These are phyloP conservation scores for Chanos chanos DNA, from an alignment of 2,797 vertebrate genomes.

Conservation along the genomic window DNA sequence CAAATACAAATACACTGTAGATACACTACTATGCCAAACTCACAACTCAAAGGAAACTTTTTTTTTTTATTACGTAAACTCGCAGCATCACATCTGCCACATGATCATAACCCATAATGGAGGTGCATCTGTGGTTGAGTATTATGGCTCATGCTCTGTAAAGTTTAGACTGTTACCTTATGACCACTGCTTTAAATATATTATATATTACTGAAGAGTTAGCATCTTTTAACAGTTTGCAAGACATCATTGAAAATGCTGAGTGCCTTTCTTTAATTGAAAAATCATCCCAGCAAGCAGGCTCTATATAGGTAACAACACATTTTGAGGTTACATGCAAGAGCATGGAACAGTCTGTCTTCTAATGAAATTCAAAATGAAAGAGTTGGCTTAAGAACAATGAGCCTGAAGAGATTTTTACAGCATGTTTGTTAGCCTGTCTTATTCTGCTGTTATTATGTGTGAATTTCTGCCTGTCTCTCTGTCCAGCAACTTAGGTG, in stretches of 20 bases:
- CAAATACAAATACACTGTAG: conserved; percentile 20
- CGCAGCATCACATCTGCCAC: conserved; percentile 48
- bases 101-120: conserved; percentile 48
- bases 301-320: conserved; percentile 39
- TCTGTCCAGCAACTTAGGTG: conserved; percentile 68
- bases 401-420: conserved; percentile 68
- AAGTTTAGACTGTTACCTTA: conserved; percentile 80
- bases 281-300: conserved; percentile 55
- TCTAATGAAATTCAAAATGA: conserved; percentile 41
- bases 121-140: conserved; percentile 57
- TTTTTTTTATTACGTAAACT: conserved; percentile 25
- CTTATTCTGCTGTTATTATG: conserved; percentile 74
- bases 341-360: conserved; percentile 41
- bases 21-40: conserved; percentile 39
- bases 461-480: conserved; percentile 68
- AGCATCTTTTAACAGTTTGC: conserved; percentile 74
- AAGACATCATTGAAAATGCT: conserved; percentile 77
- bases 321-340: conserved; percentile 32
- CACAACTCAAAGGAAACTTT: conserved; percentile 14
- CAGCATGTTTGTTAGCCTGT: conserved; percentile 81
- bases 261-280: conserved; percentile 70
- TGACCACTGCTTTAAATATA: conserved; percentile 77
- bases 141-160: conserved; percentile 70
- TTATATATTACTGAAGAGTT: conserved; percentile 72
- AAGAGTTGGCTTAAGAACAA: conserved; percentile 64